Conservation (phyloP, 2,797 vertebrate genomes). For the Cebuella pygmaea region DNA sequence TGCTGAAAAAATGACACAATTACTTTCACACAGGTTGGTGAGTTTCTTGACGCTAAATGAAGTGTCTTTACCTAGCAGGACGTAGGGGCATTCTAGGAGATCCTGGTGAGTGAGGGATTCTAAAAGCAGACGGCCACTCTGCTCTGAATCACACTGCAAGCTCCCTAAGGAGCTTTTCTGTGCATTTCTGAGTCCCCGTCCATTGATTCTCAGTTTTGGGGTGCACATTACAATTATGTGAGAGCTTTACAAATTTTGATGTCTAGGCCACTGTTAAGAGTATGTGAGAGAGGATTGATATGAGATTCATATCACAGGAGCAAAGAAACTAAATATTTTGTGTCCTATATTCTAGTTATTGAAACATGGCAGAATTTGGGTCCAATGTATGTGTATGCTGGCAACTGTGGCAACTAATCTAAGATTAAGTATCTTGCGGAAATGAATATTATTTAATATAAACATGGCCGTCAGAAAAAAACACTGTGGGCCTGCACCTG, state of each 20-base stretch:
- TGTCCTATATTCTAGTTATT: slow-evolving; percentile 6
- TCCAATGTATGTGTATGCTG: background rate
- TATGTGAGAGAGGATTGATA: background rate
- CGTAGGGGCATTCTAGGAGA: background rate
- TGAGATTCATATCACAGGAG: background rate
- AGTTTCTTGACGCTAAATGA: background rate
- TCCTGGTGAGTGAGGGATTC: background rate
- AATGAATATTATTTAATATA: background rate
- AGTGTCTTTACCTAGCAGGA: background rate
- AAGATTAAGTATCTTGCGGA: background rate
- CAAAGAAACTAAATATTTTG: slow-evolving; percentile 1
- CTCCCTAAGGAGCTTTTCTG: background rate
- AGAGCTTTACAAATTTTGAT: background rate
- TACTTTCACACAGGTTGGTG: background rate
- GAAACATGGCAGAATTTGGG: background rate
- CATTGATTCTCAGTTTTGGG: background rate
- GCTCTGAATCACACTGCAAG: background rate
- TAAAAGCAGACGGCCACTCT: background rate
- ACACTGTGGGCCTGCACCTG: background rate
- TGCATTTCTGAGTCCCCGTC: background rate
- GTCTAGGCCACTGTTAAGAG: background rate
- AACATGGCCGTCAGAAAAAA: background rate
- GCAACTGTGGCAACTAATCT: background rate
- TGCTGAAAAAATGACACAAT: background rate
- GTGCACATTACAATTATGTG: background rate